Evolutionary conservation across 2,113 vertebrate species (phyloP), one percentile per base, ranked within the genome.

Genomic region (Hippocampus zosterae): DNA sequence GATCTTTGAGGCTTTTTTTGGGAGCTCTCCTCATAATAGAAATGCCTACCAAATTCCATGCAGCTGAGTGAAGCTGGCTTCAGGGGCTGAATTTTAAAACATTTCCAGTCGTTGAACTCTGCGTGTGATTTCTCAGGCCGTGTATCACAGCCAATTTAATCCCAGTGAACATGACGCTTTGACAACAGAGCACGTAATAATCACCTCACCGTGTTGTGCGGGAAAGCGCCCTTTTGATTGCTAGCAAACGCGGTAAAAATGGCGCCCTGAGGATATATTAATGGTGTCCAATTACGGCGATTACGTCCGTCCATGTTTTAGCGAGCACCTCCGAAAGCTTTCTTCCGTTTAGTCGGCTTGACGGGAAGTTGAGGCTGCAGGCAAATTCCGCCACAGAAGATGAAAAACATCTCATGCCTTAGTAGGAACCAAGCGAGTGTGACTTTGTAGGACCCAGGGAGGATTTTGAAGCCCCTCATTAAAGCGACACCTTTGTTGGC

Each of bases 231-330:
- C 80, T 86, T 88, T 88, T 86, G 76, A 83, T 85, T 84, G 41
- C 23, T 23, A 88, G 74, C 79, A 77, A 84, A 84, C 75, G 66
- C 50, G 63, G 81, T 85, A 67, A 78, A 86, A 84, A 85, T 69
- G 75, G 74, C n/a, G 29, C 67, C 55, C 23, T 52, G 60, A 65
- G 71, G 70, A 65, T 72, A 23, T 33, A 70, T 78, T 72, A 75
- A 80, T 53, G 50, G 69, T 13, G 44, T 69, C 81, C 87, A 90
- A 90, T 90, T 91, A 89, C 41, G 68, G 71, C 76, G 82, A 89
- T 90, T 75, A 88, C 63, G 62, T 77, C 75, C 63, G n/a, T 78
- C 73, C 48, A 15, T 67, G 63, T 74, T 80, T 73, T 62, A 37
- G 56, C 41, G 52, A 55, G 61, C 61, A 25, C 40, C 62, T 68